phyloP scores from a whole-genome alignment of 53 echinoderm and acorn worm species.

The Echinarachnius parma region DNA sequence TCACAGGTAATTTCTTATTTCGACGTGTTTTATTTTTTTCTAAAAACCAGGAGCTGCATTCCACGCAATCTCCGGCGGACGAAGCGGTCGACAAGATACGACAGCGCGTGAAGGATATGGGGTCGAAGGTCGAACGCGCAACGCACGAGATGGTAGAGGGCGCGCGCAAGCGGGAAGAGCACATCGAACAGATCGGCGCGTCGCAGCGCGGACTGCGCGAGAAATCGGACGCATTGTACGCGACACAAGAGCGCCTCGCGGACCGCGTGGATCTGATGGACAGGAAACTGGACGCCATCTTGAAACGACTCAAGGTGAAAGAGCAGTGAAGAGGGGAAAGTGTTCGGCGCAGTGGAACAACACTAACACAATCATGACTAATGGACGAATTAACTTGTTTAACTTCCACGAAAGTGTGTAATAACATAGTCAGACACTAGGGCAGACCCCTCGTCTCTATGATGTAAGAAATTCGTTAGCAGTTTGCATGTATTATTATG shows the following conservation, averaged over 20 bases:
- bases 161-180: background rate
- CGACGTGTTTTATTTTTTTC: too few relatives aligned
- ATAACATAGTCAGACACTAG: too few relatives aligned
- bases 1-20: too few relatives aligned
- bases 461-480: too few relatives aligned
- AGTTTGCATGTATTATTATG: too few relatives aligned
- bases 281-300: constrained; percentile 13
- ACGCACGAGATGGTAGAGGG: background rate
- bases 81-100: constrained; percentile 10
- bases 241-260: constrained; percentile 10
- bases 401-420: too few relatives aligned
- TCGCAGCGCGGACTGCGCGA: constrained; percentile 1
- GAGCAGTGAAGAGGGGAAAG: too few relatives aligned
- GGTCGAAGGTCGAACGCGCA: constrained; percentile 8
- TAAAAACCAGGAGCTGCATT: background rate
- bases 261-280: constrained; percentile 12
- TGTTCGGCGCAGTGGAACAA: too few relatives aligned
- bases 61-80: background rate
- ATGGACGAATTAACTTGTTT: too few relatives aligned
- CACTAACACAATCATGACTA: too few relatives aligned
- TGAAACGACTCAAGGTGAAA: constrained; percentile 13
- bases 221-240: background rate
- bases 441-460: too few relatives aligned
- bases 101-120: constrained; percentile 2
- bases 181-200: background rate